These are phyloP conservation scores for Synchiropus splendidus DNA, from an alignment of 2,113 vertebrate species.

Conservation along the genomic window DNA sequence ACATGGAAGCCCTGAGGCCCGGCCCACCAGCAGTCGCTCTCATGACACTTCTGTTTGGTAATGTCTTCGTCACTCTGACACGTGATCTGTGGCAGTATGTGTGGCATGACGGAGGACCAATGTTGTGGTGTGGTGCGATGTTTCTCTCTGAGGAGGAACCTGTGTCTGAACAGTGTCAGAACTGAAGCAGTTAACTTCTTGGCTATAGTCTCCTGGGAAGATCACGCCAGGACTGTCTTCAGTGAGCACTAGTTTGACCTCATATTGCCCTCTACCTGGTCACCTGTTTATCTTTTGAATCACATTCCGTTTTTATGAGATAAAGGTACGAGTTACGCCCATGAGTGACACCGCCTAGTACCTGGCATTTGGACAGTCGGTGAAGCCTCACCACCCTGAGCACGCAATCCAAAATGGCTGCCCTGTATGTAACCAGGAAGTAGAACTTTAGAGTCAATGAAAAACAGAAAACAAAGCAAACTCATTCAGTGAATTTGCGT, in stretches of 20 bases:
- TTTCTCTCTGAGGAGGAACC: not conserved
- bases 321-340: no score
- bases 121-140: not conserved
- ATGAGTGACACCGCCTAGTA: no score
- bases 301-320: no score
- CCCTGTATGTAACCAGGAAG: no score
- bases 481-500: no score
- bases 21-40: slow-evolving; percentile 16
- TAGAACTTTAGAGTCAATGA: no score
- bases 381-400: no score
- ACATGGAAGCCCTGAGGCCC: slow-evolving; percentile 20
- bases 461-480: no score
- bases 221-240: not conserved
- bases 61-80: slow-evolving; percentile 11
- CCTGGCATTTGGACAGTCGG: no score
- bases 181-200: not conserved
- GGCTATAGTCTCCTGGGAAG: not conserved
- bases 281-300: slow-evolving; percentile 5
- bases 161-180: not conserved
- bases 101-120: not conserved
- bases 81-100: not conserved
- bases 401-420: no score
- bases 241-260: not conserved
- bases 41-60: slow-evolving; percentile 55
- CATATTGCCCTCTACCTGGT: not conserved